phyloP scores from a whole-genome alignment of 2,888 invertebrate species.

The Melieria omissa region DNA sequence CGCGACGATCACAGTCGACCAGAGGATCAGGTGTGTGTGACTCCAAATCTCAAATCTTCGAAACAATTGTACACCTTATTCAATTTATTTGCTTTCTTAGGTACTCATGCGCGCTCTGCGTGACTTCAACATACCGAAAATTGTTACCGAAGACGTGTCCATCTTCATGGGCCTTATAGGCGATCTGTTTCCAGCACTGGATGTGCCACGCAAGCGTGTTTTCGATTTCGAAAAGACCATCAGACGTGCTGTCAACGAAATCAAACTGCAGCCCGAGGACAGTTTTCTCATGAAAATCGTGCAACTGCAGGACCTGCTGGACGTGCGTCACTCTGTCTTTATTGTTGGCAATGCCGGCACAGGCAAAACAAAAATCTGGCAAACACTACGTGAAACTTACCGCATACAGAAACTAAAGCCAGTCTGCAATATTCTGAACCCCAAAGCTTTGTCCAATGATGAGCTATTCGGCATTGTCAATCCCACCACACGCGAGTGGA shows the following conservation, averaged over 20 bases:
- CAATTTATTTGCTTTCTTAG: slow-evolving; percentile 16
- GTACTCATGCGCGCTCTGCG: slow-evolving; percentile 93
- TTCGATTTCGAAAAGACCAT: slow-evolving; percentile 86
- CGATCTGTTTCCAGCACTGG: slow-evolving; percentile 91
- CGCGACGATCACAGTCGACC: slow-evolving; percentile 81
- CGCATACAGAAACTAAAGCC: slow-evolving; percentile 76
- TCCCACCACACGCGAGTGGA: slow-evolving; percentile 94
- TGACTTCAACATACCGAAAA: slow-evolving; percentile 96
- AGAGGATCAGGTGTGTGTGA: slow-evolving; percentile 78
- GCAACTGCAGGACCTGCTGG: slow-evolving; percentile 91
- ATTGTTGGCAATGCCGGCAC: slow-evolving; percentile 89
- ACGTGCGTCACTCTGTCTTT: slow-evolving; percentile 94
- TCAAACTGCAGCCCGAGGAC: slow-evolving; percentile 91
- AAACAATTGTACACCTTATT: too few species aligned
- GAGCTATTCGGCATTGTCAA: slow-evolving; percentile 95
- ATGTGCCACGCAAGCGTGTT: slow-evolving; percentile 90
- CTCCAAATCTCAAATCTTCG: neutral
- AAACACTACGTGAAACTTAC: slow-evolving; percentile 86
- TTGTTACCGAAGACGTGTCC: slow-evolving; percentile 90
- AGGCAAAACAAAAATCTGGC: slow-evolving; percentile 94
- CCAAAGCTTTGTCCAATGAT: slow-evolving; percentile 93
- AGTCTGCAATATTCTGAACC: slow-evolving; percentile 88
- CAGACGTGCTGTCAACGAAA: slow-evolving; percentile 80
- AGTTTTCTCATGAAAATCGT: slow-evolving; percentile 90
- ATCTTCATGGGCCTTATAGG: slow-evolving; percentile 96